Base-by-base conservation (phyloP, 2,113 vertebrate genomes). In the Centropus unirufus region DNA sequence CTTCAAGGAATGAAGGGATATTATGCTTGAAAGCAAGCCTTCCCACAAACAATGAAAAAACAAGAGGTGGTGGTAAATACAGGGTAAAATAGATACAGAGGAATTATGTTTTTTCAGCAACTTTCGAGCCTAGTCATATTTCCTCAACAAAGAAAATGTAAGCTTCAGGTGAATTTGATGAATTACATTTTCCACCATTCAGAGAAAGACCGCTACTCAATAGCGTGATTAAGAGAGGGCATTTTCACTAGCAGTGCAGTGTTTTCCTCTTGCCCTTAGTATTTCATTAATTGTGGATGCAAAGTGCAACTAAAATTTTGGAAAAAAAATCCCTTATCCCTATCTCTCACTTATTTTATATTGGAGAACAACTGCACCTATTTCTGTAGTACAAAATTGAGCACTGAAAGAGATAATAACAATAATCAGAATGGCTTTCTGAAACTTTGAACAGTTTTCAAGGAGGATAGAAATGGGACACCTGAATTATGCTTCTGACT, bases 141-240 rank as follows among this genome's bases (percentile, higher is more conserved):
- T 63, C 46, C 17, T 32, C 8, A 58, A 85, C 26, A 80, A 21
- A 22, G 6, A 16, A 66, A 89, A 69, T 3, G 12, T 3, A 39
- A 5, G 24, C 23, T 63, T 16, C 26, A 70, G 55, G 18, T 57
- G 23, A 59, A 47, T 40, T 27, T n/a, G 26, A 21, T 40, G 24
- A 76, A 61, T 73, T 54, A 24, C 2, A 63, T 59, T 83, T 67
- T 34, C 58, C 54, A 21, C 8, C 26, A 63, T 24, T 14, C 59
- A 23, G 10, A 74, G 30, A 40, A 67, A n/a, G 22, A 52, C 13
- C 58, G 11, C 11, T 62, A 58, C 27, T 19, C 8, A 47, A 8
- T 17, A 54, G 11, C 0, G 0, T 13, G 17, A 26, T 46, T 27
- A 34, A n/a, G 17, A 64, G 49, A 49, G 7, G 36, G 6, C 23